Evolutionary conservation across 2,888 invertebrate genomes (phyloP), one percentile per base, ranked within the genome.

Genomic region (Scaptomyza cyrtandrae): DNA sequence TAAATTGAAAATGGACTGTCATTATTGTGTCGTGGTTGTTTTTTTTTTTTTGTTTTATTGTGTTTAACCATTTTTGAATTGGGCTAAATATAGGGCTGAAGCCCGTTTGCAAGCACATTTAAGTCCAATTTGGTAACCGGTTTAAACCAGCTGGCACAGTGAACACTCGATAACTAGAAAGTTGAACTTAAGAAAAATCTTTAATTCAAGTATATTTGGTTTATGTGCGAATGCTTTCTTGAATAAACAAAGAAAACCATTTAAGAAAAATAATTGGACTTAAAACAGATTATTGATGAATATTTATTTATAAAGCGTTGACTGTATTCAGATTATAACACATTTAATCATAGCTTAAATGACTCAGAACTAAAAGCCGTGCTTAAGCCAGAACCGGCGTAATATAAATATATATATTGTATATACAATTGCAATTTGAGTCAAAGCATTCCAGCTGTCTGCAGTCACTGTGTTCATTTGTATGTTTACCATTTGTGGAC

Each of bases 401-500:
- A 11, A 31, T 44, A 31, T 50, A 29, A 50, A 37, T 54, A 55
- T 41, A 37, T 5, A 41, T 41, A 24, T n/a, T 37, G 41, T 37
- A 35, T 27, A 52, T n/a, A 27, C 14, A 56, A 60, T 39, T 60
- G 45, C 50, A 60, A 45, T 27, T 44, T 27, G 16, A 43, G 24
- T 24, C 43, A 39, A 14, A 9, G 39, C 39, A 27, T 27, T 52
- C 33, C 50, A 50, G 19, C 14, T 43, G 27, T 27, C 33, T 6
- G 6, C 24, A 29, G 43, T 14, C 45, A 43, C 52, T 52, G 58
- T 44, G 56, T 46, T 58, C 19, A 49, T n/a, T 19, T 35, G 13
- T 35, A 50, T 59, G 61, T 52, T 49, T 61, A 45, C 58, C 64
- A 31, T 55, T 54, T 65, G 24, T 33, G 44, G 44, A 49, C 44